phyloP scores from a whole-genome alignment of 2,113 vertebrate genomes.

The Tragelaphus buxtoni region DNA sequence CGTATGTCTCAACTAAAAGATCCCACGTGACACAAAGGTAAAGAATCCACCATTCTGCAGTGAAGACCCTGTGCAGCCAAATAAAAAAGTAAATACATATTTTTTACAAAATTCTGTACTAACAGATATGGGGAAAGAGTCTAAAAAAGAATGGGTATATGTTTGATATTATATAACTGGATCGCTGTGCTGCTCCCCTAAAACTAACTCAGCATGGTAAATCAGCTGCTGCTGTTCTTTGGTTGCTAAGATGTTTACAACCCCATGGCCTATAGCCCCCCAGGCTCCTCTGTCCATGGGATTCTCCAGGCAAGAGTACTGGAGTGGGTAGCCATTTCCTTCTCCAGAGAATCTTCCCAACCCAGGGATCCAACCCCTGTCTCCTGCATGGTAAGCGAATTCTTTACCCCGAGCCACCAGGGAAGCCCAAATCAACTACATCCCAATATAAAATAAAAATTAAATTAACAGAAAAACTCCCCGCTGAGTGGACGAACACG shows the following conservation, averaged over 20 bases:
- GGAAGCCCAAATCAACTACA: background rate
- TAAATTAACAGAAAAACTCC: background rate
- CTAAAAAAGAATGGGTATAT: background rate
- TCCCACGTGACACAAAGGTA: background rate
- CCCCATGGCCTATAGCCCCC: background rate
- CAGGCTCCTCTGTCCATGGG: background rate
- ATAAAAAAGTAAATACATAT: background rate
- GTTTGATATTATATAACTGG: background rate
- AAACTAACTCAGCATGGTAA: background rate
- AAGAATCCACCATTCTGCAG: background rate
- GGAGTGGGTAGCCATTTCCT: background rate
- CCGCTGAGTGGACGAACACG: fast-evolving
- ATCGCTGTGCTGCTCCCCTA: background rate
- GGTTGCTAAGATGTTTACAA: background rate
- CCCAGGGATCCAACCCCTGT: background rate
- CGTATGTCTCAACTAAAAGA: background rate
- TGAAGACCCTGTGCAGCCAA: background rate
- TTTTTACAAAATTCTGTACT: background rate
- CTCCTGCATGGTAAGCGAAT: background rate
- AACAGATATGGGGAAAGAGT: background rate
- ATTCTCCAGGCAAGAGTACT: background rate
- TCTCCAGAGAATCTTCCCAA: background rate
- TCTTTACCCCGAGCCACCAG: background rate
- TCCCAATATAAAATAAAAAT: background rate
- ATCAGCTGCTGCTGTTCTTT: background rate